These are phyloP conservation scores for Channa striata DNA, from an alignment of 2,797 vertebrate genomes.

Conservation along the genomic window DNA sequence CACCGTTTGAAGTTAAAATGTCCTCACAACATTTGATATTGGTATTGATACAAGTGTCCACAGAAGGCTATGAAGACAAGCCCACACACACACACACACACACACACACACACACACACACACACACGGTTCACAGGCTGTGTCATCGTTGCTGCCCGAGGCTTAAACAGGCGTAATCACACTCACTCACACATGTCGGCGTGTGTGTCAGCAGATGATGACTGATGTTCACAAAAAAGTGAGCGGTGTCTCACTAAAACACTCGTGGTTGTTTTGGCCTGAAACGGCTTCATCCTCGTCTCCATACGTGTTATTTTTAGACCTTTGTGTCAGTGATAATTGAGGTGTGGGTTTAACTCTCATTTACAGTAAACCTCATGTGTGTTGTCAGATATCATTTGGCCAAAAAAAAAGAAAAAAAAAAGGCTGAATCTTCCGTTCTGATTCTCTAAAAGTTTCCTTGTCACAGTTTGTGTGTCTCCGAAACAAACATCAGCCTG, in stretches of 20 bases:
- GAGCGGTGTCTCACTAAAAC: constrained; percentile 35
- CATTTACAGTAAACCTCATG: constrained; percentile 2
- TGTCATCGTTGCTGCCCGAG: constrained; percentile 60
- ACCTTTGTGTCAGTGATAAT: background rate
- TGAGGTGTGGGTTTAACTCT: background rate
- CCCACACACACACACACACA: too few species aligned
- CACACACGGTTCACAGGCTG: constrained; percentile 53
- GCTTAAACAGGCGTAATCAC: constrained; percentile 54
- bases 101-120: constrained; percentile 23
- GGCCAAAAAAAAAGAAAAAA: too few species aligned
- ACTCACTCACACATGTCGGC: constrained; percentile 31
- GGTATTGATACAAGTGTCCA: too few species aligned
- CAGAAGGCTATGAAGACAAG: too few species aligned
- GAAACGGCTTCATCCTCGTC: constrained; percentile 18
- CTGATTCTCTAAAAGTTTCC: background rate
- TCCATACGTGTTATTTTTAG: background rate
- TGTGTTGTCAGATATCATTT: background rate
- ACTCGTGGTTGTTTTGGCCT: constrained; percentile 41
- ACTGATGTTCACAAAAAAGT: constrained; percentile 60
- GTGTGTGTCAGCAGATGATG: constrained; percentile 65
- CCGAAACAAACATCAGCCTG: background rate
- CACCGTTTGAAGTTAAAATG: too few species aligned
- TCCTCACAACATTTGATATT: too few species aligned
- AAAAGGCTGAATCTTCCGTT: background rate
- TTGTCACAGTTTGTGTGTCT: background rate